Conservation (phyloP, 2,888 invertebrate genomes). For the Drosophila ezoana region DNA sequence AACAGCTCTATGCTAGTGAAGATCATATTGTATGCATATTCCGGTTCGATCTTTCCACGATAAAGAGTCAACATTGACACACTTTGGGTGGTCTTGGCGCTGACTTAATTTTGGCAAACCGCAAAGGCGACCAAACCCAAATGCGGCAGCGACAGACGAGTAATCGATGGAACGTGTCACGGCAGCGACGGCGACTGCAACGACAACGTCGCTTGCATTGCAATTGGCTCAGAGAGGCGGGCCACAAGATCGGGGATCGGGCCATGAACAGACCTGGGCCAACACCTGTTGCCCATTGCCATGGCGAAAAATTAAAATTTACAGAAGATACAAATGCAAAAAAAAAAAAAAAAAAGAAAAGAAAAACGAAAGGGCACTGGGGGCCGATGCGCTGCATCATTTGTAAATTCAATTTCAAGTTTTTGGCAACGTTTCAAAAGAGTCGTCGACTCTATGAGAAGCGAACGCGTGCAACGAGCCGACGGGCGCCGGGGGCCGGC, state of each 20-base stretch:
- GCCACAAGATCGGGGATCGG: not conserved
- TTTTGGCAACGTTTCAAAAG: conserved; percentile 74
- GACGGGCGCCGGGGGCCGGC: conserved; percentile 36
- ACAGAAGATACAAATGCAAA: not conserved
- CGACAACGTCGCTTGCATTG: conserved; percentile 41
- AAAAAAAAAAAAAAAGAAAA: conserved; percentile 2
- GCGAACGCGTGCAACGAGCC: conserved; percentile 39
- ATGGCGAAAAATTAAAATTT: conserved; percentile 24
- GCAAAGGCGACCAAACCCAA: conserved; percentile 41
- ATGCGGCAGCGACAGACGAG: conserved; percentile 49
- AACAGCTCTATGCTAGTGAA: not conserved
- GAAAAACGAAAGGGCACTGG: conserved; percentile 48
- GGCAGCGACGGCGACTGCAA: conserved; percentile 2
- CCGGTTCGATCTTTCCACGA: conserved; percentile 27
- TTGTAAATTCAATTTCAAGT: conserved; percentile 76
- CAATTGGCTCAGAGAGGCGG: conserved; percentile 26
- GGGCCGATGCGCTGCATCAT: conserved; percentile 69
- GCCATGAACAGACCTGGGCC: conserved; percentile 17
- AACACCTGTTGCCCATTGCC: conserved; percentile 64
- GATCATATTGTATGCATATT: conserved; percentile 15
- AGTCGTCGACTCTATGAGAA: conserved; percentile 44
- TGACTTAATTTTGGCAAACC: conserved; percentile 64
- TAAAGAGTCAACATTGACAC: conserved; percentile 72
- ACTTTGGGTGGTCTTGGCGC: conserved; percentile 79
- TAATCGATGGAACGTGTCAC: conserved; percentile 77